Base-by-base conservation (phyloP, 2,888 invertebrate species). In the Rhagophthalmus giganteus region DNA sequence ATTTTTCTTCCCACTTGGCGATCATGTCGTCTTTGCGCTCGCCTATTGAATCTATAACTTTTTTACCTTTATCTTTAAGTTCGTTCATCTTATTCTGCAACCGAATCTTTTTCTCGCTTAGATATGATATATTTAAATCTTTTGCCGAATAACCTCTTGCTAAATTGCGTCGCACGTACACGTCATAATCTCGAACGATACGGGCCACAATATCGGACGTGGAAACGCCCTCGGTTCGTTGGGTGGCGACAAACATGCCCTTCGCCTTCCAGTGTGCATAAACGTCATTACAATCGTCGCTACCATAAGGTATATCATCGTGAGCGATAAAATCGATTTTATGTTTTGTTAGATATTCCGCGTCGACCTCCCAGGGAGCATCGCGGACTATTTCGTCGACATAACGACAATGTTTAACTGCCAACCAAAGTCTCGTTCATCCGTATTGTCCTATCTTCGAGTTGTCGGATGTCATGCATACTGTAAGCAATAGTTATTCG, bases 291-390 rank as follows among this genome's bases (percentile, higher is more conserved):
- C 85, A 85, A 69, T 90, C 88, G 55, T 90, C 90, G 1, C 89
- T 88, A 40, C 87, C 87, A 78, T 99, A 99, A 0, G 99, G 99
- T 68, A 96, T 86, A 75, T 98, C 97, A 78, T 99, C 99, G 78
- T 99, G 99, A 15, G 99, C 95, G 47, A 95, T 93, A 79, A 99
- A 99, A 78, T 99, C 99, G 65, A 99, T 98, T 85, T 99, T 99
- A 78, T 98, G 88, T 62, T 86, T 84, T 59, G 83, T 82, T 30
- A 98, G 79, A 73, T 94, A 99, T 31, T 88, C 91, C 69, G 96
- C 94, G 67, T 88, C 88, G n/a, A n/a, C n/a, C n/a, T n/a, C n/a
- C n/a, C n/a, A n/a, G n/a, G n/a, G n/a, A n/a, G n/a, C n/a, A n/a
- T n/a, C n/a, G n/a, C n/a, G n/a, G n/a, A n/a, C n/a, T n/a, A n/a